Percentiles rank a stretch among this genome's conserved stretches.
These are phyloP conservation scores for Neoaliturus tenellus DNA, from an alignment of 2,888 invertebrate species.

Conservation along the genomic window DNA sequence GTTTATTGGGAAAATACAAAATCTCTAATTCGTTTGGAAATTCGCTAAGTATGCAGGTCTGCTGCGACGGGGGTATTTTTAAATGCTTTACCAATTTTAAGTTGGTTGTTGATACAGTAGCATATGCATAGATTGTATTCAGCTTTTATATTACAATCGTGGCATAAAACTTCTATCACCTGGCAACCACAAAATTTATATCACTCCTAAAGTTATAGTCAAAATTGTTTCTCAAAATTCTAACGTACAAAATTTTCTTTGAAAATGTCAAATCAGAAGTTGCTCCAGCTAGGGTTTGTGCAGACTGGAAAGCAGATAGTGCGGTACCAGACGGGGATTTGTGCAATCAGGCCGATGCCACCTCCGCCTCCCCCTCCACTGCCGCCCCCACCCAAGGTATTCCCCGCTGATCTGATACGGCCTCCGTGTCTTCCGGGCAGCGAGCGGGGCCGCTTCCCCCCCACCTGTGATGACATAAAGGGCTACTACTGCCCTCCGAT, in stretches of 20 bases:
- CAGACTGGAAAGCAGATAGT: background rate
- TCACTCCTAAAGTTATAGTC: background rate
- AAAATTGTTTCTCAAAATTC: background rate
- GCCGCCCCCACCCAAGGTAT: background rate
- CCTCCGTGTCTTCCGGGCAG: conserved; percentile 15
- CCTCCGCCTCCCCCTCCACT: background rate
- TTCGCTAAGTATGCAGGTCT: too few relatives aligned
- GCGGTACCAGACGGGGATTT: background rate
- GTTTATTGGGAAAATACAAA: too few relatives aligned
- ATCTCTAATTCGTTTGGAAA: too few relatives aligned
- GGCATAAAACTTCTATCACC: too few relatives aligned
- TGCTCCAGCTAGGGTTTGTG: background rate
- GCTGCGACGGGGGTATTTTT: too few relatives aligned
- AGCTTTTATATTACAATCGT: too few relatives aligned
- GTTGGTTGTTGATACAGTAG: too few relatives aligned
- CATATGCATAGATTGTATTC: too few relatives aligned
- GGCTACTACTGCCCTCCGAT: background rate
- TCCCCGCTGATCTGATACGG: background rate
- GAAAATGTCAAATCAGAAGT: background rate
- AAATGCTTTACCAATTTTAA: too few relatives aligned
- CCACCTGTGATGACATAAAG: background rate
- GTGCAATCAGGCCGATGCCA: background rate
- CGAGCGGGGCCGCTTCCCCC: background rate
- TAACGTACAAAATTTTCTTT: background rate
- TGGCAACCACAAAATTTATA: background rate